Conservation (phyloP, 2,797 vertebrate genomes). For the Geotrypetes seraphini region DNA sequence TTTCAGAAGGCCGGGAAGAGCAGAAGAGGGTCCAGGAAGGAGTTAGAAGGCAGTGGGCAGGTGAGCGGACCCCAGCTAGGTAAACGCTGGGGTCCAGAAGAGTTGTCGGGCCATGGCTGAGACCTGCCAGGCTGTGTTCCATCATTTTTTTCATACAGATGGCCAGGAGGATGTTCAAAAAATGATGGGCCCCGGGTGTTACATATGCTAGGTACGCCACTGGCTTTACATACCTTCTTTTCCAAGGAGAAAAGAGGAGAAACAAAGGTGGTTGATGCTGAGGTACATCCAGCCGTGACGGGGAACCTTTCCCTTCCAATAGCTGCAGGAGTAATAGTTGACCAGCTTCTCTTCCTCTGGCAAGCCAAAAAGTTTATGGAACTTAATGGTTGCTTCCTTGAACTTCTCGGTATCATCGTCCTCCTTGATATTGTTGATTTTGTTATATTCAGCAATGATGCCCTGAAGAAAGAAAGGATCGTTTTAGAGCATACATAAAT, state of each 20-base stretch:
- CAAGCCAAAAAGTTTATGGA: conserved; percentile 91
- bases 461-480: conserved; percentile 56
- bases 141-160: too few relatives aligned
- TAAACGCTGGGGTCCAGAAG: too few relatives aligned
- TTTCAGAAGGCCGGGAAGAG: too few relatives aligned
- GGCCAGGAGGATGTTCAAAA: too few relatives aligned
- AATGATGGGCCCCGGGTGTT: too few relatives aligned
- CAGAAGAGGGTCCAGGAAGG: too few relatives aligned
- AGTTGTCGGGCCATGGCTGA: too few relatives aligned
- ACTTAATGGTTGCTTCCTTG: conserved; percentile 87
- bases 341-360: conserved; percentile 95
- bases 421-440: conserved; percentile 87
- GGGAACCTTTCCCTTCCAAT: conserved; percentile 93
- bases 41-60: too few relatives aligned
- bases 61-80: too few relatives aligned
- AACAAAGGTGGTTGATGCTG: conserved; percentile 97
- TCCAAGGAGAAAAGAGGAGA: conserved; percentile 90
- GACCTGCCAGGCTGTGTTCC: too few relatives aligned
- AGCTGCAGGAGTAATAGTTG: conserved; percentile 96
- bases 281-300: conserved; percentile 96
- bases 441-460: conserved; percentile 93
- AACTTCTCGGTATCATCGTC: conserved; percentile 95
- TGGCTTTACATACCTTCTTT: conserved; percentile 88
- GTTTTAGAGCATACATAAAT: too few relatives aligned
- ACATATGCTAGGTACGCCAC: too few relatives aligned